Evolutionary conservation across 2,888 invertebrate species (phyloP), one percentile per base, ranked within the genome.

Genomic region (Drosophila phalerata): DNA sequence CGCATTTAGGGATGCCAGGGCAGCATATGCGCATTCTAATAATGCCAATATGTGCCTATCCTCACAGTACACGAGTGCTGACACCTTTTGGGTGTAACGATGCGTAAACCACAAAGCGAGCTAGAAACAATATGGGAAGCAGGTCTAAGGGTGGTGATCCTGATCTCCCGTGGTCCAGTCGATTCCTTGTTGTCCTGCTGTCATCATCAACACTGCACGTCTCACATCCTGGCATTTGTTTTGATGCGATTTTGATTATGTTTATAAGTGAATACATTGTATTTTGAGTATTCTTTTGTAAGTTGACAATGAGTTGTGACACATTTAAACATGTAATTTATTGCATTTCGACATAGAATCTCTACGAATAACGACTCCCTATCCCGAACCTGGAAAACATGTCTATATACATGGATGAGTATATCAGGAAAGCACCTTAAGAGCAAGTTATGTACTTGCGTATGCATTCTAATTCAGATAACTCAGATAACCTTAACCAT

Each of bases 171-270:
- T 63, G 63, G 70, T 57, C 63, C 42, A 22, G 34, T 9, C 69
- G 38, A 69, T 53, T 49, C 45, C 53, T 71, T 55, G n/a, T 47
- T 53, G 69, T 69, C 71, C 64, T 75, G 71, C 65, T 77, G 72
- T 79, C 72, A 72, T 79, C 73, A 83, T 70, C 72, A 57, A 10
- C 63, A n/a, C 83, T 82, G 74, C 81, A 71, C 71, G 83, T 65
- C 66, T 70, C 67, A 22, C 49, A 15, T 49, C 48, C 57, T 49
- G 40, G 45, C 48, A 68, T 65, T 87, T 86, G 88, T 86, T 89
- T 80, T 86, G 89, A 86, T 86, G 74, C 25, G 78, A 80, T 75
- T 86, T 81, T 85, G 89, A 86, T 86, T 79, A 89, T 85, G 85
- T 89, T 89, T 87, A 78, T 73, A 73, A 64, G 73, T 58, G 64